Percentiles rank a stretch among this genome's conserved stretches.
Evolutionary conservation across 1,140 invertebrate genomes (phyloP).

Genomic region (Hesperophylax magnus): DNA sequence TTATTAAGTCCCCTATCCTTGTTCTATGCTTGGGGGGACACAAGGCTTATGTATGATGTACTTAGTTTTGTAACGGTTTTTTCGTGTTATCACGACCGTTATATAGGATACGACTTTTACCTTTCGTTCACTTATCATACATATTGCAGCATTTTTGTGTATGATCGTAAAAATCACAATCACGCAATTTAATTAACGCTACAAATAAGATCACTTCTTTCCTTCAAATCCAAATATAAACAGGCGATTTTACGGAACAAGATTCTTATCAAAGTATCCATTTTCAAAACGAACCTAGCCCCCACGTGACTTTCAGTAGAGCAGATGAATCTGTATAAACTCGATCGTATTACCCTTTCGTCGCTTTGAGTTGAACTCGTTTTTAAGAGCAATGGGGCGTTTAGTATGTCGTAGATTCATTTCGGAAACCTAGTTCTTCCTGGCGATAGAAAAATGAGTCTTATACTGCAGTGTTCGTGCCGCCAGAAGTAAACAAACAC

Average conservation of each 20-base stretch:
- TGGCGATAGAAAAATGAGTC: conserved; percentile 3
- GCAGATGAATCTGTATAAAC: background rate
- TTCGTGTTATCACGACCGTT: conserved; percentile 56
- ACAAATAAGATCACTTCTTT: background rate
- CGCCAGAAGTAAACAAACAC: conserved; percentile 46
- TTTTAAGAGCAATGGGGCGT: background rate
- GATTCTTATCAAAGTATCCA: background rate
- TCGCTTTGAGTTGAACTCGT: background rate
- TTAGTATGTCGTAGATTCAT: background rate
- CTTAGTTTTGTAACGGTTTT: conserved; percentile 54
- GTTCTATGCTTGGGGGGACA: conserved; percentile 23
- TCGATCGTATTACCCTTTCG: background rate
- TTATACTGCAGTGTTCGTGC: background rate
- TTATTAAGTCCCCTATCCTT: conserved; percentile 49
- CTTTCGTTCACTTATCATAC: background rate
- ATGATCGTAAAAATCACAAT: background rate
- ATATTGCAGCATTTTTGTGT: background rate
- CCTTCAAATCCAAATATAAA: background rate
- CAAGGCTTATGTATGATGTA: conserved; percentile 8
- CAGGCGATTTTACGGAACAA: background rate
- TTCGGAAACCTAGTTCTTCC: background rate
- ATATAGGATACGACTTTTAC: conserved; percentile 4
- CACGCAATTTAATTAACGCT: background rate
- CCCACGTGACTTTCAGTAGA: conserved; percentile 7
- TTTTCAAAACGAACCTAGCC: background rate